These are phyloP conservation scores for Rhadina sibilatrix DNA, from an alignment of 2,113 vertebrate species.

Conservation along the genomic window DNA sequence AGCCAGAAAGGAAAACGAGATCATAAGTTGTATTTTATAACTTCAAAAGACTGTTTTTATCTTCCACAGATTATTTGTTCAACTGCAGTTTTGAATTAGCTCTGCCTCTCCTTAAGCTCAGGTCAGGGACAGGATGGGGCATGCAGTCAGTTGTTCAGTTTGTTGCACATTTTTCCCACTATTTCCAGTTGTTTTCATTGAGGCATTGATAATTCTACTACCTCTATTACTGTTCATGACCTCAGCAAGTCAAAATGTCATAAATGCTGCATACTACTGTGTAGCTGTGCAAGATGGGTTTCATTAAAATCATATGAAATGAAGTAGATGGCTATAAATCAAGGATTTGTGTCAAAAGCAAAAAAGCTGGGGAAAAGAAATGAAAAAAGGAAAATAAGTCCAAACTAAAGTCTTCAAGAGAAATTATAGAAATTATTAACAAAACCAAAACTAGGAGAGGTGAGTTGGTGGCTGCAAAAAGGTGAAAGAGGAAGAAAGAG, in stretches of 20 bases:
- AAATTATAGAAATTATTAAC: background rate
- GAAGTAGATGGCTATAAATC: background rate
- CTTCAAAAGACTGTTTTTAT: slow-evolving; percentile 45
- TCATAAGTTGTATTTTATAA: background rate
- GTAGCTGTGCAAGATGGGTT: background rate
- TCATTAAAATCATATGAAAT: background rate
- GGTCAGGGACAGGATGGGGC: background rate
- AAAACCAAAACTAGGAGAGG: background rate
- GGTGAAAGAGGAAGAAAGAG: background rate
- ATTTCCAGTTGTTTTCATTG: background rate
- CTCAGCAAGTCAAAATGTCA: background rate
- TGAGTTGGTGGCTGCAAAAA: background rate
- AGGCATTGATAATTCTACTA: background rate
- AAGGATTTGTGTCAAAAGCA: background rate
- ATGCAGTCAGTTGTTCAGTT: background rate
- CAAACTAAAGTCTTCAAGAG: background rate
- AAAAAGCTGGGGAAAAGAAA: background rate
- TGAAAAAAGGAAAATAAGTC: background rate
- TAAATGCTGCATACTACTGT: background rate
- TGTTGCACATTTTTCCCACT: background rate
- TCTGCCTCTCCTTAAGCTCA: background rate
- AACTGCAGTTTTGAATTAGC: background rate
- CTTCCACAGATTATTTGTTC: slow-evolving; percentile 34
- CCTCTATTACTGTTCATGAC: background rate
- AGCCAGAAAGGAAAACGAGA: slow-evolving; percentile 21